phyloP scores from a whole-genome alignment of 1,140 invertebrate species.

The Neuroterus valhalla region DNA sequence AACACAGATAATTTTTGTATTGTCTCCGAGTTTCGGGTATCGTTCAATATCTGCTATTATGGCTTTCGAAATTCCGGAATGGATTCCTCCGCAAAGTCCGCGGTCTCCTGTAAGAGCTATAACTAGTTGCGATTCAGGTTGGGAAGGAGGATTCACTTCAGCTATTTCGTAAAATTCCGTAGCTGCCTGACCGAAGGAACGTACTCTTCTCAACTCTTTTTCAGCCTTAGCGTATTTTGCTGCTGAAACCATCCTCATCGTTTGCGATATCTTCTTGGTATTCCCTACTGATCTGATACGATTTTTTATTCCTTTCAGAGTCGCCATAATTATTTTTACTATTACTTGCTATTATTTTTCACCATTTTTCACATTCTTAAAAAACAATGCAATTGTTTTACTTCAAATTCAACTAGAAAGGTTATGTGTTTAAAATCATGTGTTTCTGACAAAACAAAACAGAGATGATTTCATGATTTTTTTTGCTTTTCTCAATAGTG shows the following conservation, averaged over 20 bases:
- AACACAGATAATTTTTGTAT: conserved; percentile 90
- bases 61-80: conserved; percentile 88
- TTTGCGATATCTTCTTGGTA: conserved; percentile 98
- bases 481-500: too few species aligned
- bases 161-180: conserved; percentile 88
- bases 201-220: conserved; percentile 90
- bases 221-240: conserved; percentile 92
- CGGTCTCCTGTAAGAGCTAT: conserved; percentile 95
- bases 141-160: conserved; percentile 80
- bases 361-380: background rate
- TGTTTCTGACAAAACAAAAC: conserved; percentile 7
- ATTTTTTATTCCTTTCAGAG: conserved; percentile 93
- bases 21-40: conserved; percentile 74
- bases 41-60: conserved; percentile 80
- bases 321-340: conserved; percentile 85
- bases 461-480: too few species aligned
- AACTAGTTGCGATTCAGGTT: conserved; percentile 83
- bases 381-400: background rate
- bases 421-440: background rate
- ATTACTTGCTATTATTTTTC: conserved; percentile 9
- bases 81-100: conserved; percentile 93
- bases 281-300: conserved; percentile 97
- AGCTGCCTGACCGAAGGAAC: conserved; percentile 90
- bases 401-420: background rate
- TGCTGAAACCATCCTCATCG: conserved; percentile 99